Evolutionary conservation across 2,888 invertebrate species (phyloP).

Genomic region (Yponomeuta plumbellus): DNA sequence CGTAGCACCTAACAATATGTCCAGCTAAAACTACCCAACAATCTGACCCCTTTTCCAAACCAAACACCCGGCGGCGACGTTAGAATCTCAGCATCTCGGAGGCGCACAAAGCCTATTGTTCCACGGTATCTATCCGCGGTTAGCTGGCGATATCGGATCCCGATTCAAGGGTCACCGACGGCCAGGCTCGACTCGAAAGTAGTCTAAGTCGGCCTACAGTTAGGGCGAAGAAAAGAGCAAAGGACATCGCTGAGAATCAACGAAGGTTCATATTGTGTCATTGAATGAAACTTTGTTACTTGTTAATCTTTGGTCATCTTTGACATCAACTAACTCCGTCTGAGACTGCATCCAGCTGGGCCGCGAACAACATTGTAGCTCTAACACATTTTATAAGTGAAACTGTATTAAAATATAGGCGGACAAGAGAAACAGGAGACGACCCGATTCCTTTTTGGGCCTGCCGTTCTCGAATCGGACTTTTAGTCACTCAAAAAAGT

Average conservation of each 20-base stretch:
- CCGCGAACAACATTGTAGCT: too few species aligned
- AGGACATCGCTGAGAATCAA: too few species aligned
- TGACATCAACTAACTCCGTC: too few species aligned
- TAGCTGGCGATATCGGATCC: background rate
- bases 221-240: background rate
- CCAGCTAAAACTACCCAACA: background rate
- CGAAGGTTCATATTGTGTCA: background rate
- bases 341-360: too few species aligned
- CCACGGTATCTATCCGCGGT: background rate
- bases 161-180: background rate
- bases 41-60: constrained; percentile 1
- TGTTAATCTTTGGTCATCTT: too few species aligned
- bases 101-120: constrained; percentile 11
- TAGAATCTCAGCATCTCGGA: background rate
- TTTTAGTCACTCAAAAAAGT: too few species aligned
- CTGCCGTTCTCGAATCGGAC: too few species aligned
- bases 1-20: background rate
- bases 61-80: background rate
- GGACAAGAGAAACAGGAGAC: too few species aligned
- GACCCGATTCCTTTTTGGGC: too few species aligned
- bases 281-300: too few species aligned
- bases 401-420: too few species aligned
- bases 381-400: too few species aligned
- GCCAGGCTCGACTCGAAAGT: background rate
- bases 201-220: background rate